phyloP scores from a whole-genome alignment of 1,140 invertebrate species.

The Drosophila subpulchrella region DNA sequence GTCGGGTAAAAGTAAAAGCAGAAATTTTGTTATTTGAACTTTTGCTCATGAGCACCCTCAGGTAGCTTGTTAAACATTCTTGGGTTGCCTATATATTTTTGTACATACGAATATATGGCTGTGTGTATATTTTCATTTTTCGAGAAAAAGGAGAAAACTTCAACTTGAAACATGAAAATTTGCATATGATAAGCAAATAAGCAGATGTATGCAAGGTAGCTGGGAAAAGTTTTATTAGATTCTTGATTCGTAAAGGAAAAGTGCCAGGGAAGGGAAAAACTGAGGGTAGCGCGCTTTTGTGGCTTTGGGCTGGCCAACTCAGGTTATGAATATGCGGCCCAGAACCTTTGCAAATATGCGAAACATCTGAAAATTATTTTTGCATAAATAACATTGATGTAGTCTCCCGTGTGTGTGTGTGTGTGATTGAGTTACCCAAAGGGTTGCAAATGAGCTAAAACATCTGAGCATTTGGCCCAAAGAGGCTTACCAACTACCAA shows the following conservation, averaged over 20 bases:
- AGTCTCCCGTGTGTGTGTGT: constrained; percentile 20
- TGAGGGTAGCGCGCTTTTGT: constrained; percentile 44
- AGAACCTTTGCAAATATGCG: constrained; percentile 67
- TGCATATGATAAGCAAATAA: constrained; percentile 83
- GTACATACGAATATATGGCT: not conserved
- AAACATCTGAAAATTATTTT: constrained; percentile 77
- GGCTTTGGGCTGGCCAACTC: constrained; percentile 40
- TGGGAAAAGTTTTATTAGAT: constrained; percentile 81
- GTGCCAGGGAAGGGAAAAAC: not conserved
- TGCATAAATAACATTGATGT: constrained; percentile 71
- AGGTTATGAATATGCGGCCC: constrained; percentile 65
- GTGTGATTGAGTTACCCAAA: constrained; percentile 39
- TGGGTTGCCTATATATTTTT: constrained; percentile 48
- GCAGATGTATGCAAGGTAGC: constrained; percentile 64
- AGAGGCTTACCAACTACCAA: constrained; percentile 40
- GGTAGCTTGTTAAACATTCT: constrained; percentile 83
- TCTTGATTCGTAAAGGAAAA: constrained; percentile 58
- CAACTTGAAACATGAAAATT: constrained; percentile 76
- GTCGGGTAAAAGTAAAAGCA: constrained; percentile 64
- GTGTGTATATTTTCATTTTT: constrained; percentile 22
- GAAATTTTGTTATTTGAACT: constrained; percentile 80
- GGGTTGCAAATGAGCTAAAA: constrained; percentile 70
- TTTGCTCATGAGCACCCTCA: constrained; percentile 64
- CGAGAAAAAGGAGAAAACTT: constrained; percentile 61
- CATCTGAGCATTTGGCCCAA: constrained; percentile 51